Evolutionary conservation across 2,113 vertebrate genomes (phyloP), one percentile per base, ranked within the genome.

Genomic region (Oryzias curvinotus): DNA sequence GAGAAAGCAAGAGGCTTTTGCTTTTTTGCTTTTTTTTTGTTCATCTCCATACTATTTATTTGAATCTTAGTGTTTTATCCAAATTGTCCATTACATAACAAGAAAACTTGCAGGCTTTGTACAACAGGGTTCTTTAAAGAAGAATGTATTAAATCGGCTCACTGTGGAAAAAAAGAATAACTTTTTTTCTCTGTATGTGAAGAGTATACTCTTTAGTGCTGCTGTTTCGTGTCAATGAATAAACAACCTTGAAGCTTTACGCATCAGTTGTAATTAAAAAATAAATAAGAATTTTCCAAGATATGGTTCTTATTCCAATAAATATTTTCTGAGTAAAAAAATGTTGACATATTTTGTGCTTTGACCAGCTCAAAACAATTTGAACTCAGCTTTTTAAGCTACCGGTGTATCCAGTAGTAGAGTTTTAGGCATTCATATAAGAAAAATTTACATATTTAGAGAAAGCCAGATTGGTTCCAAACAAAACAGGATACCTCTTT

Each of bases 241-340:
- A 82, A 81, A 81, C 84, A 81, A 82, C 87, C 86, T 83, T 80
- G 77, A 82, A 77, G 86, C 83, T 84, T 78, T 82, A 85, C 87
- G 87, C 84, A 80, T 85, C 78, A 71, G 73, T 57, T 17, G 43
- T 79, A 78, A 45, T 46, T 72, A 63, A 71, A 81, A 81, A 67
- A 83, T 80, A 46, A 85, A 71, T 61, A 60, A 80, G 53, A 84
- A 87, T 82, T 83, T 83, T 73, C 75, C 88, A 78, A 86, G 68
- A 73, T 67, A 82, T 85, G 76, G 81, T 87, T 84, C 73, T 73
- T 82, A 75, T 85, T 65, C 82, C 70, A 83, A 71, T 75, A 81
- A 86, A 80, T 71, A 81, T 80, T 75, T 84, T 71, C 68, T 75
- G 67, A 73, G 67, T 80, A 84, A 82, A 81, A 46, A 78, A 81